Percentiles rank a stretch among this genome's conserved stretches.
Evolutionary conservation across 1,140 invertebrate species (phyloP).

Genomic region (Sarcophaga peregrina): DNA sequence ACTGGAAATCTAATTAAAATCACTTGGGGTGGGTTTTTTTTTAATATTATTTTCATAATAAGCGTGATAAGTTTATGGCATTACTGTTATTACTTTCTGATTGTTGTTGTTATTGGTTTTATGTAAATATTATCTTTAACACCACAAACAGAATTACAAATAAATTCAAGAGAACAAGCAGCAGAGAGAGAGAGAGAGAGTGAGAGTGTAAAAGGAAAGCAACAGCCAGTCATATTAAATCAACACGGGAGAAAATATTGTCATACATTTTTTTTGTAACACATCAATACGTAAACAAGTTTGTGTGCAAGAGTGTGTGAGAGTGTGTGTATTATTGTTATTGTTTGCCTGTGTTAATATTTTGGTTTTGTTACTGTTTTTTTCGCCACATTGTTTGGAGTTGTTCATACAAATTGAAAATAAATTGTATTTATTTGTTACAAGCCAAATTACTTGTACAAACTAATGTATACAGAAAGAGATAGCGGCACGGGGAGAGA

Average conservation of each 20-base stretch:
- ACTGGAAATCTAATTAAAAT: too few relatives aligned
- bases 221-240: background rate
- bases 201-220: too few relatives aligned
- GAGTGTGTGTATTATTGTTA: background rate
- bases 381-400: background rate
- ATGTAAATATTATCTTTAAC: conserved; percentile 35
- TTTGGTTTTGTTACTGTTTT: background rate
- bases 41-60: too few relatives aligned
- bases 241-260: conserved; percentile 22
- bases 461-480: background rate
- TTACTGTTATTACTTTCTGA: too few relatives aligned
- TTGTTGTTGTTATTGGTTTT: background rate
- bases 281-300: background rate
- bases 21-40: too few relatives aligned
- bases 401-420: conserved; percentile 10
- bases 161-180: background rate
- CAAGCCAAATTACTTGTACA: background rate
- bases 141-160: background rate
- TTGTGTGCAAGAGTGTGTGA: background rate
- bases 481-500: background rate
- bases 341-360: too few relatives aligned
- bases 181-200: background rate
- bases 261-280: conserved; percentile 29
- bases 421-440: conserved; percentile 6
- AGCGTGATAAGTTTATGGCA: too few relatives aligned